phyloP scores from a whole-genome alignment of 2,888 invertebrate genomes.

The Acronicta aceris region DNA sequence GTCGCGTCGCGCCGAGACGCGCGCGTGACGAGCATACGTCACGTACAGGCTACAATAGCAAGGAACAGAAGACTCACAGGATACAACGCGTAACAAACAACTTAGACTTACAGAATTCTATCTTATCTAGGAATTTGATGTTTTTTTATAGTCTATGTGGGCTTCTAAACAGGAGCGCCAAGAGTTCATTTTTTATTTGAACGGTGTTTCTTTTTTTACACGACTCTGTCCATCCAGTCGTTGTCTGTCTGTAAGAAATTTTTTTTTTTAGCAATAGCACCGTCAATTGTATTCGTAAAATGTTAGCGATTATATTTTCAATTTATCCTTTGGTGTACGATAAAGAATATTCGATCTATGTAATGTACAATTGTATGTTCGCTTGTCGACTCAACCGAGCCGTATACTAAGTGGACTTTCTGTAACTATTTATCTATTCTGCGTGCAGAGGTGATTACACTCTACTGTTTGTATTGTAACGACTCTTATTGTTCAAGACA shows the following conservation, averaged over 20 bases:
- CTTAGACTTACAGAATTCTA: not conserved
- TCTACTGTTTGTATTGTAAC: constrained; percentile 51
- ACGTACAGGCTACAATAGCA: constrained; percentile 8
- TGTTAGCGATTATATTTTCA: too few species aligned
- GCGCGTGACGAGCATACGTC: constrained; percentile 64
- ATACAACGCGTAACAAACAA: not conserved
- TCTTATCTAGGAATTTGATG: too few species aligned
- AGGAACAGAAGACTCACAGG: constrained; percentile 15
- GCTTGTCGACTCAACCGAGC: not conserved
- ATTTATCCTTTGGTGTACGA: not conserved
- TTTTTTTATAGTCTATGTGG: too few species aligned
- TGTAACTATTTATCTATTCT: not conserved
- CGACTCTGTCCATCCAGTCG: too few species aligned
- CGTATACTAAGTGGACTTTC: constrained; percentile 12
- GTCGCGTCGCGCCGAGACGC: constrained; percentile 55
- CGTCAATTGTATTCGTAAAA: too few species aligned
- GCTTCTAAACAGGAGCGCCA: too few species aligned
- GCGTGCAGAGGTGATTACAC: constrained; percentile 51
- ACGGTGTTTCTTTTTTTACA: too few species aligned
- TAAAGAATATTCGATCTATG: too few species aligned
- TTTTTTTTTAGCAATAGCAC: too few species aligned
- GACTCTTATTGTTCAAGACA: constrained; percentile 49
- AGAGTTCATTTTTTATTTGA: too few species aligned
- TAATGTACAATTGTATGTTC: too few species aligned
- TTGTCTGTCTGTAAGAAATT: too few species aligned